Evolutionary conservation across 2,113 vertebrate genomes (phyloP), one percentile per base, ranked within the genome.

Genomic region (Phrynocephalus versicolor): DNA sequence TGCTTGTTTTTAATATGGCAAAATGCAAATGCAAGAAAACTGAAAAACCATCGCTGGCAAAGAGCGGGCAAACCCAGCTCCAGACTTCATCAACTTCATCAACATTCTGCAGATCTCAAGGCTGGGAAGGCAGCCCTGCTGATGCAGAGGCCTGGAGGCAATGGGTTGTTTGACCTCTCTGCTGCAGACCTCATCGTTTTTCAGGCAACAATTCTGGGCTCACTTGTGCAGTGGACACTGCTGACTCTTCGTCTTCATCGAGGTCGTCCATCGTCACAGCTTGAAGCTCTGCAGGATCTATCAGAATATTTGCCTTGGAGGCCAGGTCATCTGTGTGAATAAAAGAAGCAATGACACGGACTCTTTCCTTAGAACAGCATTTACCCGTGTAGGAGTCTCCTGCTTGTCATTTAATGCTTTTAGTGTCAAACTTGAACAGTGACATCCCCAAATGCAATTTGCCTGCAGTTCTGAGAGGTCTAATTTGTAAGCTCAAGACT

Each of bases 261-360:
- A 99, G 96, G 92, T 99, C 99, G 0, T 99, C 99, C 99, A 99
- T 99, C 2, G 98, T 98, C 30, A 97, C 90, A 2, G 97, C 93
- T 93, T 98, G 98, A 85, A 99, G 97, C 95, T 99, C 99, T 0
- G 98, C 94, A 0, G 98, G 98, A 89, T 99, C 99, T 0, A 99
- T 99, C 85, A 99, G 92, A 76, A 99, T 97, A 87, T 99, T 99
- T 88, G 98, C 98, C 94, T 98, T 99, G 69, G 96, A 94, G 45
- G 98, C 98, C 89, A 99, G 93, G 86, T 99, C 99, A 89, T 99
- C 99, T 99, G 94, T 35, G 83, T 35, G 80, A 87, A 88, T 81
- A 92, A 87, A 77, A 90, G 80, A 27, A 23, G 65, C 57, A 85
- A 89, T 86, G 1, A 37, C 57, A 83, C 35, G 74, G 35, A 51